These are phyloP conservation scores for Chouioia cunea DNA, from an alignment of 2,888 invertebrate genomes.

Conservation along the genomic window DNA sequence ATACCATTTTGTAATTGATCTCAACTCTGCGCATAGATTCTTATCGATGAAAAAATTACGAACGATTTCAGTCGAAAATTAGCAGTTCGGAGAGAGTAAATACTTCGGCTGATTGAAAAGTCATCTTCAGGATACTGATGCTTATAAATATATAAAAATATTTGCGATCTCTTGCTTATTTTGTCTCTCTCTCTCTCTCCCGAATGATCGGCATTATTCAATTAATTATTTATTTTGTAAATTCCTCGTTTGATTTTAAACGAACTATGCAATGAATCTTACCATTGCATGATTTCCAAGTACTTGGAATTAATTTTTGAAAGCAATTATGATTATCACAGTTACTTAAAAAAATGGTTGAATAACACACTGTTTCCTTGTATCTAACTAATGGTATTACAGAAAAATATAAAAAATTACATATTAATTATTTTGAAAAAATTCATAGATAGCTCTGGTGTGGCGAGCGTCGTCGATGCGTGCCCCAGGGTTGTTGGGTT, in stretches of 20 bases:
- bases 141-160: not conserved
- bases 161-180: not conserved
- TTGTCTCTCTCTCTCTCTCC: not conserved
- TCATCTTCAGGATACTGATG: slow-evolving; percentile 14
- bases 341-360: no score
- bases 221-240: no score
- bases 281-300: no score
- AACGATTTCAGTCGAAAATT: slow-evolving; percentile 31
- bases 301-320: no score
- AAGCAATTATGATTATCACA: no score
- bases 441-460: slow-evolving; percentile 65
- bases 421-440: no score
- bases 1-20: slow-evolving; percentile 22
- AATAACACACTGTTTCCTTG: no score
- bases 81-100: not conserved
- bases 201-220: not conserved
- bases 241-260: no score
- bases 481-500: slow-evolving; percentile 66
- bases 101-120: slow-evolving; percentile 11
- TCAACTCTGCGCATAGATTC: slow-evolving; percentile 12
- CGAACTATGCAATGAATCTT: no score
- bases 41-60: slow-evolving; percentile 29
- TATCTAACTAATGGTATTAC: no score
- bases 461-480: slow-evolving; percentile 68
- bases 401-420: no score